Evolutionary conservation across 2,888 invertebrate genomes (phyloP), one percentile per base, ranked within the genome.

Genomic region (Spicauda simplicius): DNA sequence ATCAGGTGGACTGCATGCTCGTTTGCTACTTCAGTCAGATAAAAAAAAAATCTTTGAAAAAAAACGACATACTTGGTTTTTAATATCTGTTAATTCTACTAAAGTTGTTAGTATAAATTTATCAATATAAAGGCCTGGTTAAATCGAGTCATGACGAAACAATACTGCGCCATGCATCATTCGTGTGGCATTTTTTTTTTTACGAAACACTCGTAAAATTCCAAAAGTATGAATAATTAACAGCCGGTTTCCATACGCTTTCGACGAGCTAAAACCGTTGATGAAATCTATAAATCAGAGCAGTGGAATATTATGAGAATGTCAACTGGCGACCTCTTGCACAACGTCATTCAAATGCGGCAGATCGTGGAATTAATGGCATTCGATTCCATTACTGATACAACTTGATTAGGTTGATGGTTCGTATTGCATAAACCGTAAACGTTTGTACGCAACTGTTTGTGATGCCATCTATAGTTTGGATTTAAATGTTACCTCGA

Each of bases 321-420:
- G 33, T 59, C 65, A 54, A 54, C 30, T 54, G 65, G 19, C 19
- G 65, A 65, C 65, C 65, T 65, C 65, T 65, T 65, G 54, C 59
- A 33, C 33, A 66, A 60, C 60, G 30, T 55, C 48, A 60, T 66
- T 60, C 54, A 66, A 66, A 66, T 66, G 60, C 33, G 65, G 53
- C 64, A 58, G 41, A 59, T 45, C 52, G 53, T 45, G n/a, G 55
- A 65, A 65, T 66, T 66, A 54, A 66, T 60, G 55, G 54, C 60
- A 55, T 60, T 60, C 55, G 60, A 66, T 45, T 60, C 55, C 20
- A 33, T 54, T 55, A 55, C 60, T 33, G 54, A 37, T 45, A 37
- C 66, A 59, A 55, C 55, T 55, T 48, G 45, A 65, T 65, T 65
- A 33, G 65, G 48, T 65, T 45, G 65, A 66, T 55, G 66, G 66